A percentile compares a stretch with the other conserved stretches of the same genome.
phyloP scores from a whole-genome alignment of 2,113 vertebrate genomes.

The Oreochromis aureus region DNA sequence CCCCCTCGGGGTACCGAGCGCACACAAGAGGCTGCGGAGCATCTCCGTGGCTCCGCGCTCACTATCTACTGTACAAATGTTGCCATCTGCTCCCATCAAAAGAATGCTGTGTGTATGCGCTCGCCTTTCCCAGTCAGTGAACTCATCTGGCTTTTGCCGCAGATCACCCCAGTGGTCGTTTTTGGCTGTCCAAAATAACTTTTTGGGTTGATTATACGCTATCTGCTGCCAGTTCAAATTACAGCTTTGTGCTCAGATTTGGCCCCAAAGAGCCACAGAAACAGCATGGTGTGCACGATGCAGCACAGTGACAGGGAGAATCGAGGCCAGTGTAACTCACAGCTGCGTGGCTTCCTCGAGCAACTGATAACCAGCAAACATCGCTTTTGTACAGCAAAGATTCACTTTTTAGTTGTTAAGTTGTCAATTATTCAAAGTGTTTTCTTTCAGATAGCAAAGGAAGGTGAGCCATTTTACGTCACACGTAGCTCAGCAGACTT shows the following conservation, averaged over 20 bases:
- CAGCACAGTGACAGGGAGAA: constrained; percentile 13
- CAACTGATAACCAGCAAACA: not conserved
- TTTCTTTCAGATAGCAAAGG: not conserved
- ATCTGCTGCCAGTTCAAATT: constrained; percentile 72
- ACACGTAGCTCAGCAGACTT: not conserved
- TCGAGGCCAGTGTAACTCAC: not conserved
- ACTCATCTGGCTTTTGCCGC: constrained; percentile 63
- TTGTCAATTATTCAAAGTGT: not conserved
- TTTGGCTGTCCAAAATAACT: constrained; percentile 71
- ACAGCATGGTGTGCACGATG: constrained; percentile 22
- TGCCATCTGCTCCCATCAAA: constrained; percentile 59
- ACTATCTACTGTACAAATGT: constrained; percentile 21
- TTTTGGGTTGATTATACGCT: constrained; percentile 72
- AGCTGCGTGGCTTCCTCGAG: constrained; percentile 31
- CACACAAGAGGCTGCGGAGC: not conserved
- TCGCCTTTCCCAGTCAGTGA: constrained; percentile 51
- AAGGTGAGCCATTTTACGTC: not conserved
- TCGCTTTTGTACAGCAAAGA: too few species aligned
- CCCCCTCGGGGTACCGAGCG: constrained; percentile 11
- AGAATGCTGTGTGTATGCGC: constrained; percentile 19
- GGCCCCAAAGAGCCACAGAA: constrained; percentile 39
- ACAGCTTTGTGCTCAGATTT: constrained; percentile 62
- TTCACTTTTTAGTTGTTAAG: not conserved
- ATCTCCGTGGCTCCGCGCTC: constrained; percentile 1
- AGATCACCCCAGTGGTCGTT: constrained; percentile 50